Evolutionary conservation across 1,140 invertebrate genomes (phyloP).

Genomic region (Liolophura sinensis): DNA sequence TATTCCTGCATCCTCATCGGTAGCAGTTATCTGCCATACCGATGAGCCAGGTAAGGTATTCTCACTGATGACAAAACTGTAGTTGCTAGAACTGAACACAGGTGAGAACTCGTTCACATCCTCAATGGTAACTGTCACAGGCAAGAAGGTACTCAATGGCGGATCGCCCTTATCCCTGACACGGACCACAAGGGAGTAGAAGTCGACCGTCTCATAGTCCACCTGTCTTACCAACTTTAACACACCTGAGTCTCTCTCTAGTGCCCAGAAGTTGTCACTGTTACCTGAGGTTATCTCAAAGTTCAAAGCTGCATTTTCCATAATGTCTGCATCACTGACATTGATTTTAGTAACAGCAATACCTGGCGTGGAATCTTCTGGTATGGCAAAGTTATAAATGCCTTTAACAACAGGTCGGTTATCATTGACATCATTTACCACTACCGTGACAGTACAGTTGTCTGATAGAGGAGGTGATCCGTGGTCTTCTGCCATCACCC

Average conservation of each 20-base stretch:
- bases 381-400: slow-evolving; percentile 23
- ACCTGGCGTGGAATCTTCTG: slow-evolving; percentile 32
- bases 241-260: slow-evolving; percentile 27
- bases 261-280: slow-evolving; percentile 24
- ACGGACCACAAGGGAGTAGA: neutral
- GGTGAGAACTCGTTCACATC: slow-evolving; percentile 14
- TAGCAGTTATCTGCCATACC: no score
- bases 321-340: slow-evolving; percentile 27
- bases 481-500: slow-evolving; percentile 23
- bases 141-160: slow-evolving; percentile 6
- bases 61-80: slow-evolving; percentile 1
- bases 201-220: neutral
- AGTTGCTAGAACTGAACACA: slow-evolving; percentile 1
- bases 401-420: slow-evolving; percentile 29
- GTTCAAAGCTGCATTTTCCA: slow-evolving; percentile 24
- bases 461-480: slow-evolving; percentile 58
- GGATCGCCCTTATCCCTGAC: neutral
- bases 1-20: no score
- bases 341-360: slow-evolving; percentile 13
- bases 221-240: slow-evolving; percentile 21
- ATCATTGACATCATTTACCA: slow-evolving; percentile 31
- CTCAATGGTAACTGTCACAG: slow-evolving; percentile 22
- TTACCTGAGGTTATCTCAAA: slow-evolving; percentile 30
- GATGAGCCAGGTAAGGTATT: no score
- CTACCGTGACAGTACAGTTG: slow-evolving; percentile 31